Base-by-base conservation (phyloP, 1,140 invertebrate species). In the Elymnias hypermnestra region DNA sequence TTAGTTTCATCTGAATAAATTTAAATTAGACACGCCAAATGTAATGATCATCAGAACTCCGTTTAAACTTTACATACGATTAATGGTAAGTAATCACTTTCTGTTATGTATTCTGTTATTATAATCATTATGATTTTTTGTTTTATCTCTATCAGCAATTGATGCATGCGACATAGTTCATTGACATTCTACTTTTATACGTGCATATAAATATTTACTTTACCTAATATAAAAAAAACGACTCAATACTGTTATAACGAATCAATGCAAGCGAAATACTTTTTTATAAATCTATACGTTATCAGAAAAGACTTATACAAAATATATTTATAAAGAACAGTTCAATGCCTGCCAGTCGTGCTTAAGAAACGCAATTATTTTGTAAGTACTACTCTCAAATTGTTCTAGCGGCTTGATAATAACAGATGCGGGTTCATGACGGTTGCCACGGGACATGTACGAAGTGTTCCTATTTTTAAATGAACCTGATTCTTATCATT, bases 341-440 rank as follows among this genome's bases (percentile, higher is more conserved):
- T 74, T 82, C 74, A 79, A 70, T 70, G 75, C 18, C 77, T 71
- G 60, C 19, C 15, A 74, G 68, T 84, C 77, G 75, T 83, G 77
- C 70, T 75, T 75, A 74, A 72, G 53, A 75, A 79, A 78, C 68
- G 69, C 73, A 76, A 84, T 82, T 79, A 83, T 83, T 77, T 72
- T 74, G 65, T 79, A 77, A 74, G 75, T 72, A 19, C 33, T 14
- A 73, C 67, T 62, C 63, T 63, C 60, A 75, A 79, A 79, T 75
- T 74, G 73, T 76, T 81, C 69, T 64, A 69, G 73, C 72, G 74
- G 67, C 64, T 64, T 71, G 53, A 72, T 75, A 72, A 77, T 77
- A 64, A 74, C 69, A 73, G 70, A 72, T 65, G 68, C 51, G 59
- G 63, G 61, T 43, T 72, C 59, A 57, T 73, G 74, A 68, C 63